These are phyloP conservation scores for Thomomys bottae DNA, from an alignment of 2,113 vertebrate genomes.

Conservation along the genomic window DNA sequence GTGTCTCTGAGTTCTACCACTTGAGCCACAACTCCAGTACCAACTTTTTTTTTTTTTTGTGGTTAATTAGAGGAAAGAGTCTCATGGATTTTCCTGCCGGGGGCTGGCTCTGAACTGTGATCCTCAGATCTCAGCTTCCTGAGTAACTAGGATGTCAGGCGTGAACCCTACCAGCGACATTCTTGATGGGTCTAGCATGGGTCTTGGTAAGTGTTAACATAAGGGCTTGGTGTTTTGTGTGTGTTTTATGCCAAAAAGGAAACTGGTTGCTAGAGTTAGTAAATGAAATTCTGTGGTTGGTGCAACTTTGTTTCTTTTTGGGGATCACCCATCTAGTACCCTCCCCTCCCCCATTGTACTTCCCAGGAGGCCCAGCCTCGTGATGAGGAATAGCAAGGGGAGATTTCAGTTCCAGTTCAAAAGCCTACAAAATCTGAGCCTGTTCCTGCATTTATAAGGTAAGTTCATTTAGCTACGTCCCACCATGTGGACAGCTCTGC, in stretches of 20 bases:
- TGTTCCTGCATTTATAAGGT: conserved; percentile 75
- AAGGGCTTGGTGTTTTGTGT: not conserved
- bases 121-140: no score
- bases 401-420: conserved; percentile 71
- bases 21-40: no score
- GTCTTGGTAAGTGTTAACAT: conserved; percentile 8
- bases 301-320: conserved; percentile 29
- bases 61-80: no score
- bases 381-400: conserved; percentile 81
- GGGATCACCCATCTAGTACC: conserved; percentile 51
- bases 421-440: conserved; percentile 64
- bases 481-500: not conserved
- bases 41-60: no score
- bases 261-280: conserved; percentile 54
- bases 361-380: conserved; percentile 80
- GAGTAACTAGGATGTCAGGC: no score
- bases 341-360: conserved; percentile 29
- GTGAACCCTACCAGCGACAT: no score
- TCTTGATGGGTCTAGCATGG: conserved; percentile 6
- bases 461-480: conserved; percentile 26
- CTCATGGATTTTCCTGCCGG: no score
- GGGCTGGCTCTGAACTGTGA: no score
- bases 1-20: no score
- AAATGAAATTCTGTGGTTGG: conserved; percentile 45
- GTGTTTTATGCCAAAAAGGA: conserved; percentile 44